These are phyloP conservation scores for Sinocyclocheilus grahami DNA, from an alignment of 2,113 vertebrate genomes.

Conservation along the genomic window DNA sequence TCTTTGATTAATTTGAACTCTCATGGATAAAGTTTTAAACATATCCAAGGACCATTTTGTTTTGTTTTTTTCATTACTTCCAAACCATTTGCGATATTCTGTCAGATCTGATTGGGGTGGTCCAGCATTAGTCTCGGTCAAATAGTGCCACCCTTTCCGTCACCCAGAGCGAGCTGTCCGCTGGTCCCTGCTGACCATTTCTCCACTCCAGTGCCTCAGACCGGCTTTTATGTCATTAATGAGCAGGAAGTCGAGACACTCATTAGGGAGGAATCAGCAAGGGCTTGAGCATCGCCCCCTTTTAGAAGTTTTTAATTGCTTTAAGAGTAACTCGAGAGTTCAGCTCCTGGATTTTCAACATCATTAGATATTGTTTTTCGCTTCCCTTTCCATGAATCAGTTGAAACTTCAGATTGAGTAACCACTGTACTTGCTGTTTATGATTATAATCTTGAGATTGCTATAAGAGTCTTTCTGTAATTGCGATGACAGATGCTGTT, in stretches of 20 bases:
- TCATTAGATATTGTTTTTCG: not conserved
- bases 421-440: not conserved
- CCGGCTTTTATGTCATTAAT: conserved; percentile 17
- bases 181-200: not conserved
- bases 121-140: not conserved
- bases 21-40: not conserved
- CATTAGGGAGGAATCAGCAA: conserved; percentile 27
- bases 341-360: not conserved
- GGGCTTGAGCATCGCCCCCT: not conserved
- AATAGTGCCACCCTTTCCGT: not conserved
- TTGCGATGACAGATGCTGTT: not conserved
- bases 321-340: conserved; percentile 22
- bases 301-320: conserved; percentile 41
- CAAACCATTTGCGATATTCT: not conserved
- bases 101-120: not conserved
- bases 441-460: not conserved
- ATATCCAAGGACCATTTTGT: not conserved
- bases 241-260: conserved; percentile 21
- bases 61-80: not conserved
- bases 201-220: not conserved
- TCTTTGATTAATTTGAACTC: too few relatives aligned
- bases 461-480: not conserved
- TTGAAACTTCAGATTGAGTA: not conserved
- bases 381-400: not conserved
- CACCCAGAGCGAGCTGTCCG: not conserved